A percentile compares a stretch with the other conserved stretches of the same genome.
Evolutionary conservation across 2,888 invertebrate species (phyloP).

Genomic region (Drosophila anomalata): DNA sequence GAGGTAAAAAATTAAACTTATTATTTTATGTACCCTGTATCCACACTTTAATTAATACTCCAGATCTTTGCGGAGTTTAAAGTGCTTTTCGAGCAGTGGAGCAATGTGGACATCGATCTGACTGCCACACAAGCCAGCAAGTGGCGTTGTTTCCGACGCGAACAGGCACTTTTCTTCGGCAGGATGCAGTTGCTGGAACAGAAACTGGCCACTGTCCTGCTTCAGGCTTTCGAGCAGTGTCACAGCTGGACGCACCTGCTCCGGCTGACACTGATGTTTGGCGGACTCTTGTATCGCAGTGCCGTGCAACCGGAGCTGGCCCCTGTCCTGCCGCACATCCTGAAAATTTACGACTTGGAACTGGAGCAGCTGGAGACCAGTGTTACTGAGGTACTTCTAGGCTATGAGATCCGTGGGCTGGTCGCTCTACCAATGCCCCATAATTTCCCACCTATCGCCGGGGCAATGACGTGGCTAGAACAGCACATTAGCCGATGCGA

Average conservation of each 20-base stretch:
- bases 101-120: conserved; percentile 78
- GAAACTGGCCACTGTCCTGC: conserved; percentile 86
- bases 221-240: conserved; percentile 86
- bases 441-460: conserved; percentile 89
- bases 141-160: conserved; percentile 85
- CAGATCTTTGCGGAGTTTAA: conserved; percentile 81
- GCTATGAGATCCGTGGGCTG: conserved; percentile 66
- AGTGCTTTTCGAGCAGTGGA: conserved; percentile 81
- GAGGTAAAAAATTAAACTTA: conserved; percentile 61
- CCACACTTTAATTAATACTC: not conserved
- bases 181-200: conserved; percentile 84
- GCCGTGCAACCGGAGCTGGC: conserved; percentile 85
- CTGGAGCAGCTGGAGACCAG: conserved; percentile 74
- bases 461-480: conserved; percentile 89
- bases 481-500: conserved; percentile 86
- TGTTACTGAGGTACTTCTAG: conserved; percentile 65
- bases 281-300: conserved; percentile 85
- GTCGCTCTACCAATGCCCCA: conserved; percentile 64
- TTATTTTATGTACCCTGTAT: not conserved
- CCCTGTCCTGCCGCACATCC: conserved; percentile 84
- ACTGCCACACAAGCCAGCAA: conserved; percentile 63
- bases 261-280: conserved; percentile 85
- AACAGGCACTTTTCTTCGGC: conserved; percentile 84
- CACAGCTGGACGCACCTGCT: conserved; percentile 85
- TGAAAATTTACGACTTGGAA: conserved; percentile 83